A percentile compares a stretch with the other conserved stretches of the same genome.
Conservation (phyloP, 1,140 invertebrate genomes). For the Drosophila pandora region DNA sequence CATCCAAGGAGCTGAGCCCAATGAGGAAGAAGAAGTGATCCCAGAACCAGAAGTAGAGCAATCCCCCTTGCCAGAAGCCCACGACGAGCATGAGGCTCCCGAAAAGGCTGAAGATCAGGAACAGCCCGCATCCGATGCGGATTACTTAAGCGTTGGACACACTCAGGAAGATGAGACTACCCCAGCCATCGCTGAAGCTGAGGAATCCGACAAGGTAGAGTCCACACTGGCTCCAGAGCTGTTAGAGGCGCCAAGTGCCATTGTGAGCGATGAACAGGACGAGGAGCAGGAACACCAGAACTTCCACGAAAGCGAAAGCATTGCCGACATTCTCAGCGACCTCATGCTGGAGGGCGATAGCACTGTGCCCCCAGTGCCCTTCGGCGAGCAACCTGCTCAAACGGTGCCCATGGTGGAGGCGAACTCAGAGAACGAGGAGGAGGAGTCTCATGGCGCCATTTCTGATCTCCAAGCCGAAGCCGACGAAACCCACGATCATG, state of each 20-base stretch:
- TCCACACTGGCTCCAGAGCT: constrained; percentile 36
- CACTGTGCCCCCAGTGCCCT: constrained; percentile 67
- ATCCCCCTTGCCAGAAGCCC: neutral
- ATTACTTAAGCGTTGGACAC: constrained; percentile 52
- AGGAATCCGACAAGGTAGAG: constrained; percentile 16
- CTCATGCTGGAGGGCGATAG: constrained; percentile 73
- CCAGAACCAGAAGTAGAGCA: constrained; percentile 18
- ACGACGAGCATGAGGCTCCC: neutral
- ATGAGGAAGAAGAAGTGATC: constrained; percentile 48
- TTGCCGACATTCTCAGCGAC: constrained; percentile 75
- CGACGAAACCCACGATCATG: constrained; percentile 50
- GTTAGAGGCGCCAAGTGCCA: constrained; percentile 42
- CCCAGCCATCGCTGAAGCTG: constrained; percentile 8
- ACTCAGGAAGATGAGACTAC: constrained; percentile 31
- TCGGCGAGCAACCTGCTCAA: constrained; percentile 56
- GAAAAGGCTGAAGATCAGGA: constrained; percentile 11
- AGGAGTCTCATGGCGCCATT: constrained; percentile 33
- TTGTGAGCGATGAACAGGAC: constrained; percentile 53
- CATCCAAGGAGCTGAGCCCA: constrained; percentile 73
- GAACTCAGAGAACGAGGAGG: constrained; percentile 31
- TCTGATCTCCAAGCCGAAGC: constrained; percentile 65
- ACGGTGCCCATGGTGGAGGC: constrained; percentile 58
- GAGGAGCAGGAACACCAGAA: constrained; percentile 53
- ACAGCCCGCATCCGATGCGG: constrained; percentile 24
- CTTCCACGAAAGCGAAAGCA: constrained; percentile 76